phyloP scores from a whole-genome alignment of 2,113 vertebrate genomes.

The Gulo gulo region DNA sequence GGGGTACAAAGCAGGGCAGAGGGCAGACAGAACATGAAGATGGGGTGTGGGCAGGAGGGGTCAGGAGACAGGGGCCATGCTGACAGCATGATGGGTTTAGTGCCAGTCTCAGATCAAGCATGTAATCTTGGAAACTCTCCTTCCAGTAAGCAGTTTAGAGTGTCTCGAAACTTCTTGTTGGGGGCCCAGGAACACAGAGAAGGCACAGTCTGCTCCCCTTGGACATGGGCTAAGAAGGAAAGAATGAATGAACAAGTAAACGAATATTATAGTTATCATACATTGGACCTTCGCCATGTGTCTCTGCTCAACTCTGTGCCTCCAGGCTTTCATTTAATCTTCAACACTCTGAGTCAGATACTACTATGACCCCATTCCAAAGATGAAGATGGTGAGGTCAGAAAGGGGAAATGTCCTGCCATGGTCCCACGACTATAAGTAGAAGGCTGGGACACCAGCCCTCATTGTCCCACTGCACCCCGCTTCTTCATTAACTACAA shows the following conservation, averaged over 20 bases:
- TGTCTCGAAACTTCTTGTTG: neutral
- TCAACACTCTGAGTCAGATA: neutral
- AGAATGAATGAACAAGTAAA: neutral
- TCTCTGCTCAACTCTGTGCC: neutral
- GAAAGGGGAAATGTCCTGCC: neutral
- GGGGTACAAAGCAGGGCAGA: neutral
- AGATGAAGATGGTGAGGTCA: neutral
- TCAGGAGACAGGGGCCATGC: neutral
- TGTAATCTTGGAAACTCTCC: neutral
- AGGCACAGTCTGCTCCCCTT: too few relatives aligned
- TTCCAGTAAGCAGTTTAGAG: neutral
- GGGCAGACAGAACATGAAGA: accelerated
- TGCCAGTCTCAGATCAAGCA: neutral
- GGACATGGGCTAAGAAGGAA: neutral
- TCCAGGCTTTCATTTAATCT: neutral
- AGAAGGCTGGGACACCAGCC: neutral
- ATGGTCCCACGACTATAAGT: neutral
- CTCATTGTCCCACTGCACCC: neutral
- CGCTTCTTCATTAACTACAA: neutral
- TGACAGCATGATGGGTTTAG: accelerated
- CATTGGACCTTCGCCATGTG: accelerated
- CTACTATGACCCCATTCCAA: neutral
- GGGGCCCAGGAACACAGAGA: neutral
- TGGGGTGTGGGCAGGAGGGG: accelerated
- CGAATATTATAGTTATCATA: neutral